phyloP scores from a whole-genome alignment of 2,888 invertebrate species.

The Apoda limacodes region DNA sequence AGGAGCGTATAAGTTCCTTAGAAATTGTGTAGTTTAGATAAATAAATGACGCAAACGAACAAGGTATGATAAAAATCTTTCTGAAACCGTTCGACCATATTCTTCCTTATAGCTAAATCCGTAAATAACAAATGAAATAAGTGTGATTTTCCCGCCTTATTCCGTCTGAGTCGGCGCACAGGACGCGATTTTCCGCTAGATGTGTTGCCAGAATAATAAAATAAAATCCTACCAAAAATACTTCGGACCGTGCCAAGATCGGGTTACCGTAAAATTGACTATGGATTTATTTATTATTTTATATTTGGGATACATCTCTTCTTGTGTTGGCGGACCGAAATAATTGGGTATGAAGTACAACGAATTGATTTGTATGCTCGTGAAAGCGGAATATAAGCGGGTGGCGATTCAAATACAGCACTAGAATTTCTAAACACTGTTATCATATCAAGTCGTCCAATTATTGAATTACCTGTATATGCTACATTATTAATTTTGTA shows the following conservation, averaged over 20 bases:
- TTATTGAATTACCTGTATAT: neutral
- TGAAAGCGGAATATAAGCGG: no score
- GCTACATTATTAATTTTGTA: neutral
- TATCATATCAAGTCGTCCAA: slow-evolving; percentile 7
- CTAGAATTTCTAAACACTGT: slow-evolving; percentile 9
- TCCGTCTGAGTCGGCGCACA: neutral
- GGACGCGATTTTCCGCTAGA: slow-evolving; percentile 56
- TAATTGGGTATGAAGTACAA: slow-evolving; percentile 38
- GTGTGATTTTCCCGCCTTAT: slow-evolving; percentile 35
- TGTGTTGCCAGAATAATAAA: slow-evolving; percentile 47
- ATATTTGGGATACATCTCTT: slow-evolving; percentile 25
- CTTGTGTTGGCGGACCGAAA: slow-evolving; percentile 28
- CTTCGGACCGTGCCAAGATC: slow-evolving; percentile 38
- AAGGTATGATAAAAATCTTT: no score
- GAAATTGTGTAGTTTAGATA: no score
- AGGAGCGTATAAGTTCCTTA: no score
- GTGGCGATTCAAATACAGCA: slow-evolving; percentile 15
- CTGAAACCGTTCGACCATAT: no score
- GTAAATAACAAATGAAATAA: slow-evolving; percentile 37
- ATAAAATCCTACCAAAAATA: slow-evolving; percentile 49
- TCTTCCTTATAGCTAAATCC: slow-evolving; percentile 29
- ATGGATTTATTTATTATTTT: slow-evolving; percentile 54
- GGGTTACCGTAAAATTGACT: slow-evolving; percentile 62
- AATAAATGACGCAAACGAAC: no score
- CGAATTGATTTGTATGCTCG: slow-evolving; percentile 33